Conservation (phyloP, 2,797 vertebrate genomes). For the Dipus sagitta region DNA sequence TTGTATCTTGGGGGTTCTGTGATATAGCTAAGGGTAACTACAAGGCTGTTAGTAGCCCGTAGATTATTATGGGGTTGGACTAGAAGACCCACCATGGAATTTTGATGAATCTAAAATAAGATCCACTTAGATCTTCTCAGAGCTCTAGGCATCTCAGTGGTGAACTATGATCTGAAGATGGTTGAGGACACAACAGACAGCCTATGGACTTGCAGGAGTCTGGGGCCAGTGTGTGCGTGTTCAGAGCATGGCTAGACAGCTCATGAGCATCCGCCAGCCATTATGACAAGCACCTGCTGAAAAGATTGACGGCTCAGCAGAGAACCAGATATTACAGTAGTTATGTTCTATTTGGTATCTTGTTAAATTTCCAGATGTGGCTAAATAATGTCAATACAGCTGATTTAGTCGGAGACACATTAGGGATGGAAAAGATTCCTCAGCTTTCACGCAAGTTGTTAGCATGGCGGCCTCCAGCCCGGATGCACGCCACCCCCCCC, state of each 20-base stretch:
- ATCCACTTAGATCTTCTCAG: background rate
- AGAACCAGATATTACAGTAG: background rate
- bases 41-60: background rate
- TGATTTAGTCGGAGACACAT: background rate
- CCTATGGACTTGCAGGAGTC: background rate
- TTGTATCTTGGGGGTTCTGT: background rate
- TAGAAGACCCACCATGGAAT: background rate
- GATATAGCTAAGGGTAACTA: background rate
- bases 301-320: slow-evolving; percentile 7
- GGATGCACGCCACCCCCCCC: background rate
- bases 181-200: background rate
- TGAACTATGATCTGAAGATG: background rate
- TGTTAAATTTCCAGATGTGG: background rate
- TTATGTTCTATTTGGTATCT: background rate
- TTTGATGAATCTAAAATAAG: background rate
- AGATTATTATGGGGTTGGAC: background rate
- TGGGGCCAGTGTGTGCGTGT: background rate
- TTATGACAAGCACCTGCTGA: background rate
- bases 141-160: background rate
- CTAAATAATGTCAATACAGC: background rate
- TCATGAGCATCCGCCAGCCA: background rate
- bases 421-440: background rate
- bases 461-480: background rate
- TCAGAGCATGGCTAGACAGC: background rate
- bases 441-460: background rate